These are phyloP conservation scores for Nothobranchius furzeri DNA, from an alignment of 2,113 vertebrate species.

Conservation along the genomic window DNA sequence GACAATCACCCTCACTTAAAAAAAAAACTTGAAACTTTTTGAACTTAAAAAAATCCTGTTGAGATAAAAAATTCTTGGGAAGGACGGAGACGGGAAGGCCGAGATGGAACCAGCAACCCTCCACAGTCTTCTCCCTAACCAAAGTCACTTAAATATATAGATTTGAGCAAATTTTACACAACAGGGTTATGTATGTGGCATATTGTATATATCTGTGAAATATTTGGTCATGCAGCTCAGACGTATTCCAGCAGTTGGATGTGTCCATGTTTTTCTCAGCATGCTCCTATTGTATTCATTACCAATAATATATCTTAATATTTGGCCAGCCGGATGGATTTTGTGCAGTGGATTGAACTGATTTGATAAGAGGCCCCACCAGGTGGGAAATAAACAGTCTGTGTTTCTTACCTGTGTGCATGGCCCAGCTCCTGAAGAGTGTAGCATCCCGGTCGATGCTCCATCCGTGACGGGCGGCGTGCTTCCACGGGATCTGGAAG, in stretches of 20 bases:
- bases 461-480: constrained; percentile 82
- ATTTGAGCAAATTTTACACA: too few species aligned
- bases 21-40: too few species aligned
- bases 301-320: too few species aligned
- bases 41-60: too few species aligned
- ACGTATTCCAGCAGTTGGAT: not conserved
- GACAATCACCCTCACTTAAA: too few species aligned
- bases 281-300: not conserved
- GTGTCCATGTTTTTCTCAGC: not conserved
- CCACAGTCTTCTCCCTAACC: too few species aligned
- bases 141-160: too few species aligned
- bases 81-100: too few species aligned
- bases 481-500: constrained; percentile 85
- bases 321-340: not conserved
- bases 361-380: not conserved
- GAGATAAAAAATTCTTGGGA: too few species aligned
- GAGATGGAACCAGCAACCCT: too few species aligned
- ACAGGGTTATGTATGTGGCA: too few species aligned
- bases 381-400: not conserved
- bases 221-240: not conserved
- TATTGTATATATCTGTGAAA: not conserved
- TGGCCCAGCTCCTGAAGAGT: constrained; percentile 83
- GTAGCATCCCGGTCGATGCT: constrained; percentile 81
- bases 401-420: constrained; percentile 76
- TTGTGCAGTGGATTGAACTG: not conserved